Evolutionary conservation across 2,888 invertebrate species (phyloP).

Genomic region (Incurvaria masculella): DNA sequence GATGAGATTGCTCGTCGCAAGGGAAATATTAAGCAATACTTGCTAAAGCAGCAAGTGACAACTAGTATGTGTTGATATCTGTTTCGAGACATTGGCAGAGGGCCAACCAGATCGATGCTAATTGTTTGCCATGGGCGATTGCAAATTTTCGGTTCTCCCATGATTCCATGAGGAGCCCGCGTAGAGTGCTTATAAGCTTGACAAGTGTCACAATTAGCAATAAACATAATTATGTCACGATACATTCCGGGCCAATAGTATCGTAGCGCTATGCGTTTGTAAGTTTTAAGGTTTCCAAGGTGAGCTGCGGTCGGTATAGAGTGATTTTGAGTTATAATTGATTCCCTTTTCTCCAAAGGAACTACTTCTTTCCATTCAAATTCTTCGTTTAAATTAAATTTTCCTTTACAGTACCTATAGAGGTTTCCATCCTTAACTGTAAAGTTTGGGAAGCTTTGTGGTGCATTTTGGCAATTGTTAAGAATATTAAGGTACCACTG

Average conservation of each 20-base stretch:
- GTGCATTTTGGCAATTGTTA: not conserved
- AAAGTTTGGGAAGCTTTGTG: not conserved
- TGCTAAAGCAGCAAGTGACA: conserved; percentile 16
- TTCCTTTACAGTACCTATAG: not conserved
- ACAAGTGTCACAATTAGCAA: not conserved
- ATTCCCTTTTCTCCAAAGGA: not conserved
- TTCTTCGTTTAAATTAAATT: not conserved
- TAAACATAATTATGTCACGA: not conserved
- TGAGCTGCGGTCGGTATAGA: not conserved
- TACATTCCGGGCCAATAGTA: not conserved
- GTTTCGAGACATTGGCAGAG: not conserved
- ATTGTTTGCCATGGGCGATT: not conserved
- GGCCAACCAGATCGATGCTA: not conserved
- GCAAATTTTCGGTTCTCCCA: not conserved
- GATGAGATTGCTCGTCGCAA: conserved; percentile 9
- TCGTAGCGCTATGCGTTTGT: not conserved
- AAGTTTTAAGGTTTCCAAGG: not conserved
- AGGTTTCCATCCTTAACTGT: not conserved
- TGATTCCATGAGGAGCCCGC: not conserved
- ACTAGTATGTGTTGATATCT: conserved; percentile 13
- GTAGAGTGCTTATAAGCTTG: not conserved
- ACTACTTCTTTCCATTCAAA: not conserved
- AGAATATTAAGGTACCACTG: not conserved
- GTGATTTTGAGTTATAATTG: not conserved
- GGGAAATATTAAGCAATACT: conserved; percentile 16